Base-by-base conservation (phyloP, 2,888 invertebrate species). In the Limnephilus marmoratus region DNA sequence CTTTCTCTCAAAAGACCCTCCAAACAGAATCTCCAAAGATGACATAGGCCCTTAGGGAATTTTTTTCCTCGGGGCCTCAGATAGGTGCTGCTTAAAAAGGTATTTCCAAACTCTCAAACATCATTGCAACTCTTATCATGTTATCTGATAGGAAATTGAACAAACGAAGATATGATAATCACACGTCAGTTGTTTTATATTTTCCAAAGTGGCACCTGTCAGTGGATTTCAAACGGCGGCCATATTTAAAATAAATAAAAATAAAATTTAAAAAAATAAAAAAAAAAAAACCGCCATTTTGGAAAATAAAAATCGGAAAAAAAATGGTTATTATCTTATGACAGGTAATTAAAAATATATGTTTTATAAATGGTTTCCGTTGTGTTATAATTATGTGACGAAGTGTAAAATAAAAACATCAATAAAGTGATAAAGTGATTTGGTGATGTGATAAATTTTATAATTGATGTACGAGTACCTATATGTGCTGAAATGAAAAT, bases 121-220 rank as follows among this genome's bases (percentile, higher is more conserved):
- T 68, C 4, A n/a, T n/a, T 68, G 68, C 9, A 24, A 9, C 24
- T 24, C 24, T 68, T 68, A 68, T 68, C 68, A 68, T 0, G 24
- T n/a, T 68, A 68, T 68, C 68, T 68, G 68, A 68, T 68, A 68
- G 68, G 68, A 68, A 68, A 68, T 68, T 68, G 24, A 68, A 68
- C 24, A 68, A 7, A 24, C 68, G n/a, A 53, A 53, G 53, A 68
- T n/a, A 68, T 24, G 68, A n/a, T n/a, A 68, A 68, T 24, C 68
- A 68, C n/a, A n/a, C 68, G 9, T n/a, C 68, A 68, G 68, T 68
- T n/a, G 68, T 7, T 68, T 68, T 68, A 68, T 24, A n/a, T 83
- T 83, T 83, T 83, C 37, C 37, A n/a, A 83, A 83, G 83, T 83
- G 83, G 34, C 83, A 34, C 24, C 83, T 37, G 83, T 37, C 37